A percentile compares a stretch with the other conserved stretches of the same genome.
Conservation (phyloP, 2,113 vertebrate species). For the Rhea americana region DNA sequence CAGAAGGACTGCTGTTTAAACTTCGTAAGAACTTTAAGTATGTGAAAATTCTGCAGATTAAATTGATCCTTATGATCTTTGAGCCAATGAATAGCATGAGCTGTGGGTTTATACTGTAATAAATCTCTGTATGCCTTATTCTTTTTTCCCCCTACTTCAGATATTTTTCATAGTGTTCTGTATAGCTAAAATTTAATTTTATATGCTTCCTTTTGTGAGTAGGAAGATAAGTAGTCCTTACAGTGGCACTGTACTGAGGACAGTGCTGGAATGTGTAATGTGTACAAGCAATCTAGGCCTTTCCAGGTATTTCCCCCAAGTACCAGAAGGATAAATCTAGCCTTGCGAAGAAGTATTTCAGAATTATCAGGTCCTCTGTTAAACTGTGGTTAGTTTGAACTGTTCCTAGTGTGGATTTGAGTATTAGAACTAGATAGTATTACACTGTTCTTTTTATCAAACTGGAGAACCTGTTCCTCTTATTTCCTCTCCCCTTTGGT, state of each 20-base stretch:
- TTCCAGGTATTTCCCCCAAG: background rate
- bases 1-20: background rate
- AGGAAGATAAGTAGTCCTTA: background rate
- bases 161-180: background rate
- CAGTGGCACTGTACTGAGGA: background rate
- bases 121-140: background rate
- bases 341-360: background rate
- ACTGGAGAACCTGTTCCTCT: background rate
- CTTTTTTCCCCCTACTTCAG: background rate
- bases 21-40: constrained; percentile 34
- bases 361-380: background rate
- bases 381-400: background rate
- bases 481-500: background rate
- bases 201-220: background rate
- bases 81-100: background rate
- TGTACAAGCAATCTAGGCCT: background rate
- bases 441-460: no score
- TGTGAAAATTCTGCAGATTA: constrained; percentile 43
- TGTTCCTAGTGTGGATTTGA: background rate
- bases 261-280: background rate
- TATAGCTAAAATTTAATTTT: background rate
- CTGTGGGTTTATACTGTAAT: constrained; percentile 16
- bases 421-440: background rate
- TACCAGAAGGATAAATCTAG: background rate
- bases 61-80: constrained; percentile 24